These are phyloP conservation scores for Pipistrellus nathusii DNA, from an alignment of 2,797 vertebrate species.

Conservation along the genomic window DNA sequence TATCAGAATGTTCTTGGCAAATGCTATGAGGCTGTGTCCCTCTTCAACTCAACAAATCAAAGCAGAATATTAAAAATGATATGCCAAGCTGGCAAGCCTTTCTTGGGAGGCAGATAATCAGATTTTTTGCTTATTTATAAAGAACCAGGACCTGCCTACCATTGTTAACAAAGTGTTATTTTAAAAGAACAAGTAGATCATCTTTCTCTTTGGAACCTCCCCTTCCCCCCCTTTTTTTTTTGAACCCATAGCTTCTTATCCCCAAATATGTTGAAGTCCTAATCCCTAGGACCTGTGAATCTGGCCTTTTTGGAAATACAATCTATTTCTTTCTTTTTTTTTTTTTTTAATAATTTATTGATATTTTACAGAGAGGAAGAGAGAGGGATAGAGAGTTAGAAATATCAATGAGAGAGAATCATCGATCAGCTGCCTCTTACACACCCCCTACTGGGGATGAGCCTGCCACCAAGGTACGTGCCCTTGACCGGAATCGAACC, in stretches of 20 bases:
- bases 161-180: constrained; percentile 63
- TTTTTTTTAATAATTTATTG: no score
- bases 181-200: constrained; percentile 42
- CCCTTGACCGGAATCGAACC: no score
- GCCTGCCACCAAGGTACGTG: no score
- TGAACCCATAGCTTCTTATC: neutral
- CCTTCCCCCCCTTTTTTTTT: accelerated
- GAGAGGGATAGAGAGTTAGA: no score
- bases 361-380: no score
- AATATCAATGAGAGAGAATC: no score
- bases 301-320: neutral
- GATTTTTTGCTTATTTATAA: constrained; percentile 66
- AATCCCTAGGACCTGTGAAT: neutral
- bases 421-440: no score
- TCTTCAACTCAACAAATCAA: constrained; percentile 66
- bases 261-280: neutral
- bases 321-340: neutral
- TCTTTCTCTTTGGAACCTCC: constrained; percentile 16
- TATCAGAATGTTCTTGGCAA: constrained; percentile 66
- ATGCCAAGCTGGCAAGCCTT: constrained; percentile 3
- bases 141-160: constrained; percentile 41
- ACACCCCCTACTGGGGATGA: no score
- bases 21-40: constrained; percentile 7
- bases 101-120: constrained; percentile 59
- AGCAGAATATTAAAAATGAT: constrained; percentile 55